phyloP scores from a whole-genome alignment of 2,888 invertebrate genomes.

The Herminia tarsipennalis region DNA sequence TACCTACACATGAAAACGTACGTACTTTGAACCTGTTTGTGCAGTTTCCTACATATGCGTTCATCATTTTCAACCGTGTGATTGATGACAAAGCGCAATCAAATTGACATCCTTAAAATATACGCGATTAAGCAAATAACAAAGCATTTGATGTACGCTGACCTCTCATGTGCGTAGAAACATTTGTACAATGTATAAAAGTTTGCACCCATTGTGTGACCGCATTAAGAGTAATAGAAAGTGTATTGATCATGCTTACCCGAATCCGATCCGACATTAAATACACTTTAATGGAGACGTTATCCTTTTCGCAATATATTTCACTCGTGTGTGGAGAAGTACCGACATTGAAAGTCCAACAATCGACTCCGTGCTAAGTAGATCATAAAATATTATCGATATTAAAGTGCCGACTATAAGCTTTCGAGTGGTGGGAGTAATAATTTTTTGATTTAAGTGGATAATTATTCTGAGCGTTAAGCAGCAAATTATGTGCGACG shows the following conservation, averaged over 20 bases:
- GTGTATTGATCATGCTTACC: constrained; percentile 65
- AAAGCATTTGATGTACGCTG: no score
- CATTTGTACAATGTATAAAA: no score
- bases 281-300: constrained; percentile 61
- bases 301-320: constrained; percentile 54
- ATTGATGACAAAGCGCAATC: no score
- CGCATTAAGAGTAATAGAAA: constrained; percentile 55
- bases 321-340: constrained; percentile 46
- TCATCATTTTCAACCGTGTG: no score
- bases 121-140: no score
- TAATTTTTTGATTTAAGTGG: constrained; percentile 42
- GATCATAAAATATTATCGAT: constrained; percentile 69
- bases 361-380: constrained; percentile 74
- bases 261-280: constrained; percentile 62
- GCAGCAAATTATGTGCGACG: not conserved
- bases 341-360: constrained; percentile 60
- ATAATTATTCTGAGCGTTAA: not conserved
- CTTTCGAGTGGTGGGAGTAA: constrained; percentile 29
- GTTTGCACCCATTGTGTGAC: no score
- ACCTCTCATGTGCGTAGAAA: no score
- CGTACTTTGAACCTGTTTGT: no score
- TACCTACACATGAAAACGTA: no score
- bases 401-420: constrained; percentile 24
- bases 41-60: no score
- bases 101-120: no score